phyloP scores from a whole-genome alignment of 1,140 invertebrate genomes.

The Drosophila mauritiana region DNA sequence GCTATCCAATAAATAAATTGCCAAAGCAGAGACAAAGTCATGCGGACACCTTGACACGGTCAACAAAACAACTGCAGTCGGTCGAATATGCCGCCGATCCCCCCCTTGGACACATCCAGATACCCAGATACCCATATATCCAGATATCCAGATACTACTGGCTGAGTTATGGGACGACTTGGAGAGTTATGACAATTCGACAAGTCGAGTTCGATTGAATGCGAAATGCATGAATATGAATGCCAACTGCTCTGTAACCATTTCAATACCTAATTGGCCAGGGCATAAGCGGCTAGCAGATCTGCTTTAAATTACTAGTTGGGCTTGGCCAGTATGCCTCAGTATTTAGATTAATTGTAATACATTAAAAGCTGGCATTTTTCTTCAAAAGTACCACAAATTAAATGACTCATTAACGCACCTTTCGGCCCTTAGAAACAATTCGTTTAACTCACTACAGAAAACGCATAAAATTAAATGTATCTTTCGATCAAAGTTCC shows the following conservation, averaged over 20 bases:
- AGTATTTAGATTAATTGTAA: no score
- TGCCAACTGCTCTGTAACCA: constrained; percentile 51
- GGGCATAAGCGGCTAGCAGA: constrained; percentile 9
- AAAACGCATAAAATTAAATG: neutral
- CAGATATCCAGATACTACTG: constrained; percentile 27
- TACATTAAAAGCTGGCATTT: constrained; percentile 13
- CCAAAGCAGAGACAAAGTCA: constrained; percentile 56
- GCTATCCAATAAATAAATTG: constrained; percentile 77
- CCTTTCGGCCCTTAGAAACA: no score
- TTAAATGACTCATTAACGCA: constrained; percentile 3
- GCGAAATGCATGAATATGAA: constrained; percentile 53
- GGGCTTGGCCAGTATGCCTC: neutral
- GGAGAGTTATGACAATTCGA: constrained; percentile 79
- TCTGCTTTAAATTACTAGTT: constrained; percentile 13
- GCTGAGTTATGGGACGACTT: constrained; percentile 59
- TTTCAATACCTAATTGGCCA: constrained; percentile 50
- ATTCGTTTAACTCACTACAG: neutral
- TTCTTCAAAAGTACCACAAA: constrained; percentile 5
- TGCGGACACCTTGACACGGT: constrained; percentile 70
- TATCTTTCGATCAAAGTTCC: neutral
- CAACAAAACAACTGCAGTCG: neutral
- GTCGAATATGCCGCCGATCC: neutral
- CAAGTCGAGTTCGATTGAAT: constrained; percentile 43
- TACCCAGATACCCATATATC: constrained; percentile 13
- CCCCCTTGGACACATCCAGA: constrained; percentile 7